Conservation (phyloP, 2,888 invertebrate genomes). For the Drosophila niveifrons region DNA sequence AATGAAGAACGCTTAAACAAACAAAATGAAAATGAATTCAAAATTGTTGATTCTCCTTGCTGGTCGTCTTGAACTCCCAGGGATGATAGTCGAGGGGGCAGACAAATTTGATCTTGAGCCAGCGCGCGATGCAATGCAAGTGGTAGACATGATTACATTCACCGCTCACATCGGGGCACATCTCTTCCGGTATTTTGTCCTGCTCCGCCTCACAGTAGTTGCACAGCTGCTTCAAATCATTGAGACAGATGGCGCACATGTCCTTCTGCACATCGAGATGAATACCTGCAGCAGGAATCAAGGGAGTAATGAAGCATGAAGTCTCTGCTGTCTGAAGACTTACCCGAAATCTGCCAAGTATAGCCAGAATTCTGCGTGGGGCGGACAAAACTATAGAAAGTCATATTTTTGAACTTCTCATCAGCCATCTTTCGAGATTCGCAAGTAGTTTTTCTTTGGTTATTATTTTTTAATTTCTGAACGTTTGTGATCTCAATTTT, state of each 20-base stretch:
- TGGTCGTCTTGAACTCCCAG: constrained; percentile 23
- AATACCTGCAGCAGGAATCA: neutral
- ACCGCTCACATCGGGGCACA: constrained; percentile 14
- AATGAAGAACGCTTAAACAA: neutral
- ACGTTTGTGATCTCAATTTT: neutral
- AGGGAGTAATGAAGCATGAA: neutral
- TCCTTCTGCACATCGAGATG: constrained; percentile 2
- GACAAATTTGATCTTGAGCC: constrained; percentile 11
- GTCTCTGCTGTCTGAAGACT: neutral
- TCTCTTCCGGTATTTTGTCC: neutral
- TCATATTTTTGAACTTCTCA: too few species aligned
- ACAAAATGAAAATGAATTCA: neutral
- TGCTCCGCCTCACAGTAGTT: constrained; percentile 21
- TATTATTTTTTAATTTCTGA: neutral
- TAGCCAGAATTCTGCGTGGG: neutral
- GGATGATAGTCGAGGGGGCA: constrained; percentile 29
- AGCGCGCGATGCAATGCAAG: constrained; percentile 33
- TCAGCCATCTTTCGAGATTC: neutral
- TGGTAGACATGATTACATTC: constrained; percentile 24
- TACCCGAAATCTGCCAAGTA: neutral
- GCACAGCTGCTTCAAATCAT: constrained; percentile 18
- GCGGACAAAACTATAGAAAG: too few species aligned
- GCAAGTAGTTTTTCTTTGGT: neutral
- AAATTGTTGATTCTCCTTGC: constrained; percentile 14
- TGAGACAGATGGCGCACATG: constrained; percentile 37